Conservation (phyloP, 1,140 invertebrate species). For the Argopecten irradians region DNA sequence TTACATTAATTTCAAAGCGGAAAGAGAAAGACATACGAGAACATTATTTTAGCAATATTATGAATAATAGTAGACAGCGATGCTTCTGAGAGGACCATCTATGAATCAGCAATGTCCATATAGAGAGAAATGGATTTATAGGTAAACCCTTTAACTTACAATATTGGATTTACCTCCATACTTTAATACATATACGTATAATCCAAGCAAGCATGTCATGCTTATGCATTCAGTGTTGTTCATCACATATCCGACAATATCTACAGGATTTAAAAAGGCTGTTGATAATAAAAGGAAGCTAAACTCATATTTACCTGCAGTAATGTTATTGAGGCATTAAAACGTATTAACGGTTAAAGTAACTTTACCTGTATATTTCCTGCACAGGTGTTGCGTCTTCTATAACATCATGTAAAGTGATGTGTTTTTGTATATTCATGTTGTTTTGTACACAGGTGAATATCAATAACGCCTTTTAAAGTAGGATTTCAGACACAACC, state of each 20-base stretch:
- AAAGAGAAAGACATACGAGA: no score
- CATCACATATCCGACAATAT: neutral
- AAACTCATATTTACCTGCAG: slow-evolving; percentile 12
- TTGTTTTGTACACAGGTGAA: slow-evolving; percentile 1
- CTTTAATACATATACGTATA: neutral
- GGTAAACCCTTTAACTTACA: neutral
- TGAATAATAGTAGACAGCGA: no score
- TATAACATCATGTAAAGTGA: neutral
- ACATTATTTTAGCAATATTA: no score
- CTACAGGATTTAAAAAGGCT: neutral
- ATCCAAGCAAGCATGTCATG: neutral
- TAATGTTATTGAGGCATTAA: neutral
- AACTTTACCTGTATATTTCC: neutral
- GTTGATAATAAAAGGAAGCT: neutral
- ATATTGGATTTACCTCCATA: neutral
- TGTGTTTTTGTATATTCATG: neutral
- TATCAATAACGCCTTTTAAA: neutral
- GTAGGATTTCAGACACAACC: neutral
- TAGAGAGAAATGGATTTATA: no score
- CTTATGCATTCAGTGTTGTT: neutral
- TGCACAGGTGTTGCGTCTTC: neutral
- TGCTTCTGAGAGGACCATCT: no score
- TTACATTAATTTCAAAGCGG: no score
- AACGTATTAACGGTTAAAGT: neutral
- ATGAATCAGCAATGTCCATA: no score